Evolutionary conservation across 1,140 invertebrate species (phyloP).

Genomic region (Cepaea nemoralis): DNA sequence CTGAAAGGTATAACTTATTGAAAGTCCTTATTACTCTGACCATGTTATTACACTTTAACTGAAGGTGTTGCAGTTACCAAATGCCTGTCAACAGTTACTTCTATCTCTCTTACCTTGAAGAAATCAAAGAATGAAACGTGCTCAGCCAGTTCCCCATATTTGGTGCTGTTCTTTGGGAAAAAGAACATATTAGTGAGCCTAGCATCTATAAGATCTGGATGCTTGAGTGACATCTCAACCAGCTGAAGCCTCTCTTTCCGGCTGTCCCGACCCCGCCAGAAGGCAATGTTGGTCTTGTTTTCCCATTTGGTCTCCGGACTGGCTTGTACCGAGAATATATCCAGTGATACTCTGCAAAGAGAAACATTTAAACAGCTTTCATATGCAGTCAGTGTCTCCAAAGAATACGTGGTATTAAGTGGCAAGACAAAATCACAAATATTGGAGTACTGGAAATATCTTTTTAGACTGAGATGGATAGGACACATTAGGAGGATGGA

Average conservation of each 20-base stretch:
- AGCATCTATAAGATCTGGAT: constrained; percentile 89
- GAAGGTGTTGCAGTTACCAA: no score
- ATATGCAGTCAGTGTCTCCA: no score
- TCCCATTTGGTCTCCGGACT: constrained; percentile 83
- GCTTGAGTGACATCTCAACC: constrained; percentile 81
- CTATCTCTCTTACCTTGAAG: constrained; percentile 95
- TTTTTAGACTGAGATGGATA: neutral
- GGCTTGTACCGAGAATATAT: constrained; percentile 90
- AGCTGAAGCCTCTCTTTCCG: constrained; percentile 82
- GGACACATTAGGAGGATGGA: no score
- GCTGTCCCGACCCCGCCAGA: constrained; percentile 94
- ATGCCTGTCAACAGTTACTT: no score
- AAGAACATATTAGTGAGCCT: constrained; percentile 97
- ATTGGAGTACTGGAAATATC: no score
- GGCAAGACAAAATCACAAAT: no score
- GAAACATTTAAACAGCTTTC: no score
- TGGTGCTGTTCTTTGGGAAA: constrained; percentile 85
- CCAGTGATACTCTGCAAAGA: constrained; percentile 84
- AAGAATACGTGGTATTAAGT: no score
- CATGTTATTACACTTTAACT: no score
- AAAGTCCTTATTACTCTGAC: no score
- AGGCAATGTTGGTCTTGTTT: constrained; percentile 82
- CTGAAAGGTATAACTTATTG: no score
- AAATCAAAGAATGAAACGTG: constrained; percentile 94
- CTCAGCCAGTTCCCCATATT: constrained; percentile 84